Evolutionary conservation across 2,113 vertebrate species (phyloP).

Genomic region (Uropsilus gracilis): DNA sequence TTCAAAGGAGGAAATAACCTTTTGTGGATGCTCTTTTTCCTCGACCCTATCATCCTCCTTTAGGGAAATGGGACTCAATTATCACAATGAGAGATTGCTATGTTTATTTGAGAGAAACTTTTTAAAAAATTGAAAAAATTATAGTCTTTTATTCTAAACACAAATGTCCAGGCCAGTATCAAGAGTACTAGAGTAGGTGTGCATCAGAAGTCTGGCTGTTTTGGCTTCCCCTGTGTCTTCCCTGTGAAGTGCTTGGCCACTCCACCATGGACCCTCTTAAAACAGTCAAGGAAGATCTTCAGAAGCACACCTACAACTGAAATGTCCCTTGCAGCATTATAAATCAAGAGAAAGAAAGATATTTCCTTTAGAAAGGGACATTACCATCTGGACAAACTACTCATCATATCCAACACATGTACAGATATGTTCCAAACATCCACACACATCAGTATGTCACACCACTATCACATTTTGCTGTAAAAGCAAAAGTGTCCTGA

Average conservation of each 20-base stretch:
- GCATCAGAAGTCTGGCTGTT: not conserved
- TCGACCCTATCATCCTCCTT: not conserved
- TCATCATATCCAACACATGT: not conserved
- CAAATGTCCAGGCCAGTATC: not conserved
- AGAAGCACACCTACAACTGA: not conserved
- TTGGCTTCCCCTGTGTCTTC: not conserved
- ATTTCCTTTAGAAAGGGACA: not conserved
- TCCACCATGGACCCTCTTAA: not conserved
- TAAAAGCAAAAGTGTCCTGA: not conserved
- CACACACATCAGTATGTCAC: not conserved
- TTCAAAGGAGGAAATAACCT: not conserved
- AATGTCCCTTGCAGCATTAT: not conserved
- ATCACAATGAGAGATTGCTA: not conserved
- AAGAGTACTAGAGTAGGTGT: not conserved
- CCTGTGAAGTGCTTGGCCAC: too few species aligned
- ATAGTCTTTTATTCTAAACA: not conserved
- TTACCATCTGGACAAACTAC: not conserved
- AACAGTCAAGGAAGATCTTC: not conserved
- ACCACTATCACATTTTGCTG: not conserved
- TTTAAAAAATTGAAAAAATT: not conserved
- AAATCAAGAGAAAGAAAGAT: not conserved
- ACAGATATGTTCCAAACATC: not conserved
- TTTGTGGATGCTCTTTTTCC: not conserved
- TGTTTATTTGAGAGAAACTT: not conserved
- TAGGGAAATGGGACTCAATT: not conserved